A percentile compares a stretch with the other conserved stretches of the same genome.
Evolutionary conservation across 1,140 invertebrate species (phyloP).

Genomic region (Drosophila funebris): DNA sequence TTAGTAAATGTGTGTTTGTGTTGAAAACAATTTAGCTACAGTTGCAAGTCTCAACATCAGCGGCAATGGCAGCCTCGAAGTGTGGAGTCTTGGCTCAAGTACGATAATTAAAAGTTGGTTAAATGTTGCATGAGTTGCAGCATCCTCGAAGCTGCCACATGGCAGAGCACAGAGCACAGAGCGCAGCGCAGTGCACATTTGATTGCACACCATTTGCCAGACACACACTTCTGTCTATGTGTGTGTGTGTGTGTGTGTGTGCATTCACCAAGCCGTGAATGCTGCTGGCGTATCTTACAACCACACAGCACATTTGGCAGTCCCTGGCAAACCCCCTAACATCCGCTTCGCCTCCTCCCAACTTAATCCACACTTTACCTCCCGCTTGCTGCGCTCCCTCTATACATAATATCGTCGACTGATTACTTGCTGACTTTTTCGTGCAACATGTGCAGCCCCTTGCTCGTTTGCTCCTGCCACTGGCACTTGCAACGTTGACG

Average conservation of each 20-base stretch:
- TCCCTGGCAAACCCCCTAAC: constrained; percentile 7
- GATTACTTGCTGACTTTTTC: constrained; percentile 37
- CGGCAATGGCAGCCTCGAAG: constrained; percentile 2
- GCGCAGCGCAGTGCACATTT: constrained; percentile 51
- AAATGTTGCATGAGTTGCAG: constrained; percentile 77
- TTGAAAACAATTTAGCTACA: constrained; percentile 55
- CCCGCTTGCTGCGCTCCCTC: background rate
- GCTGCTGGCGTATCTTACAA: constrained; percentile 19
- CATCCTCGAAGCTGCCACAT: constrained; percentile 55
- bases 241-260: constrained; percentile 5
- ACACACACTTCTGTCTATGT: constrained; percentile 11
- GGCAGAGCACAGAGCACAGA: constrained; percentile 29
- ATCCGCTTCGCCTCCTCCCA: background rate
- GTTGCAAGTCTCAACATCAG: constrained; percentile 16
- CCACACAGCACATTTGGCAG: constrained; percentile 35
- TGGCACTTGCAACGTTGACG: background rate
- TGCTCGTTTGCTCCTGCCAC: background rate
- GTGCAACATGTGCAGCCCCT: constrained; percentile 14
- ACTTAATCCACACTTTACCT: background rate
- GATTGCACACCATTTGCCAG: constrained; percentile 76
- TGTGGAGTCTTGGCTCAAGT: constrained; percentile 55
- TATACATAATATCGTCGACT: background rate
- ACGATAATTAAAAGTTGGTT: constrained; percentile 80
- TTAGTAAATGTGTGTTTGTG: constrained; percentile 9
- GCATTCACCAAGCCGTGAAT: constrained; percentile 32